Conservation (phyloP, 2,113 vertebrate species). For the Acrocephalus arundinaceus region DNA sequence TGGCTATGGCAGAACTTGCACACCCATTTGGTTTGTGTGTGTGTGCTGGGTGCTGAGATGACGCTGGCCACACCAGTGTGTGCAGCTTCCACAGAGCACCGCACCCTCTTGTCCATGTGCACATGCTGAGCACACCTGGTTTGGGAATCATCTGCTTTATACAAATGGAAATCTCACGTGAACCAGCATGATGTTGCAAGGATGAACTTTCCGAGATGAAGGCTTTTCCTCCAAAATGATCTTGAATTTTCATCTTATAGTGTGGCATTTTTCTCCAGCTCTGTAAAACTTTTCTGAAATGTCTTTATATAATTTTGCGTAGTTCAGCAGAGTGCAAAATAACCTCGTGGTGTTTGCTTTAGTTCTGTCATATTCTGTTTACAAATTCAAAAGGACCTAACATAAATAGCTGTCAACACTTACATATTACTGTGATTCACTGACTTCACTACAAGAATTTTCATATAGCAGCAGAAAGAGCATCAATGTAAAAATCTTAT, state of each 20-base stretch:
- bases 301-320: constrained; percentile 22
- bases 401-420: constrained; percentile 66
- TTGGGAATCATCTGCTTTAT: background rate
- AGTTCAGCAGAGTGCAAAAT: constrained; percentile 54
- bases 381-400: constrained; percentile 60
- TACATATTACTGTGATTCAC: constrained; percentile 55
- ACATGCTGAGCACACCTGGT: accelerated
- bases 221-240: background rate
- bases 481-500: constrained; percentile 24
- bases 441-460: constrained; percentile 33
- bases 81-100: background rate
- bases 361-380: constrained; percentile 64
- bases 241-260: background rate
- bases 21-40: background rate
- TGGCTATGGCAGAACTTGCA: constrained; percentile 12
- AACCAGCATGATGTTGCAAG: accelerated
- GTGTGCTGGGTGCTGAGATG: background rate
- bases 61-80: accelerated
- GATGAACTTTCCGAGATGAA: background rate
- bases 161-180: background rate
- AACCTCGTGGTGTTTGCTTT: constrained; percentile 64
- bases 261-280: background rate
- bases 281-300: constrained; percentile 35
- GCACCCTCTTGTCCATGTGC: background rate
- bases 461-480: constrained; percentile 29